phyloP scores from a whole-genome alignment of 2,113 vertebrate species.

The Grammomys surdaster region DNA sequence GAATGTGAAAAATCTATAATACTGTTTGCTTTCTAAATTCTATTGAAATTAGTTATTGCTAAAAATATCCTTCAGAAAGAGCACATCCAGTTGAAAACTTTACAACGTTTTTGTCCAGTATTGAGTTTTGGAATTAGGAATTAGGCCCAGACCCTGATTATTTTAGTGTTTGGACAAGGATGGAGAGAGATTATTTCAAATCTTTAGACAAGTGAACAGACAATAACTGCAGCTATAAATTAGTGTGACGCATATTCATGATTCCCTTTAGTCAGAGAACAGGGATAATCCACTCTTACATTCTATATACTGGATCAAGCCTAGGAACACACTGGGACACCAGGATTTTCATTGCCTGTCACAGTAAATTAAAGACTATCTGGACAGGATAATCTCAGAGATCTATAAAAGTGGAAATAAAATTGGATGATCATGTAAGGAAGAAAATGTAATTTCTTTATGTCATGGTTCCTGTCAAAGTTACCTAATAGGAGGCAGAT shows the following conservation, averaged over 20 bases:
- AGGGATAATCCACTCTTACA: background rate
- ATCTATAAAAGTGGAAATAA: background rate
- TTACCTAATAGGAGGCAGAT: background rate
- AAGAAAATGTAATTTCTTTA: background rate
- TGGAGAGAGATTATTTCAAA: background rate
- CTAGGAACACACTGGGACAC: background rate
- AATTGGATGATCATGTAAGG: background rate
- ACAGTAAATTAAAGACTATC: background rate
- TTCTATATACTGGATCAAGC: background rate
- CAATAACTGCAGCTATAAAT: background rate
- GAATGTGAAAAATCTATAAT: background rate
- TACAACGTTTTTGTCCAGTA: background rate
- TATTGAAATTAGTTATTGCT: background rate
- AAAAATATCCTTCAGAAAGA: background rate
- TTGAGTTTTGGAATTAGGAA: background rate
- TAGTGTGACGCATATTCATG: background rate
- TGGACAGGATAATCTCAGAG: background rate
- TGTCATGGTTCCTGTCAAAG: constrained; percentile 5
- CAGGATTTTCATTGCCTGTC: background rate
- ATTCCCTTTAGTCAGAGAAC: background rate
- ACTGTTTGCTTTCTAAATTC: background rate
- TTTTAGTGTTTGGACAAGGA: background rate
- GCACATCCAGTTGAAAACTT: background rate
- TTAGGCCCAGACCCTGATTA: background rate
- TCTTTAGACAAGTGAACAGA: background rate